phyloP scores from a whole-genome alignment of 2,888 invertebrate species.

The Trichopoda pennipes region DNA sequence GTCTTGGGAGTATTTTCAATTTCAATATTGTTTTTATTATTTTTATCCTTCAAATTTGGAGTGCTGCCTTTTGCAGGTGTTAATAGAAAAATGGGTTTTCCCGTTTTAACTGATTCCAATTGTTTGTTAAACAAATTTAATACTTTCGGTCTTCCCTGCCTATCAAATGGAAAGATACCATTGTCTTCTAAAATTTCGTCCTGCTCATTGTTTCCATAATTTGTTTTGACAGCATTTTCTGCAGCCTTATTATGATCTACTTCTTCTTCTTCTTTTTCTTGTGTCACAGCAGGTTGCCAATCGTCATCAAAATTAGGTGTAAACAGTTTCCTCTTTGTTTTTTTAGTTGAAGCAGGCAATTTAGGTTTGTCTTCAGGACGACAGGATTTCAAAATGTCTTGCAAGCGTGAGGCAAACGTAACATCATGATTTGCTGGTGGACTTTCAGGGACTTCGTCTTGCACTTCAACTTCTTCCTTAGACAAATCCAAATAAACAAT shows the following conservation, averaged over 20 bases:
- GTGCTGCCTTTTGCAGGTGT: constrained; percentile 66
- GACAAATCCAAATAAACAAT: constrained; percentile 78
- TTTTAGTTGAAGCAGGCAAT: constrained; percentile 72
- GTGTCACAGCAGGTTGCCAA: constrained; percentile 20
- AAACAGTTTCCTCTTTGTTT: constrained; percentile 74
- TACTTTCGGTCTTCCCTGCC: constrained; percentile 68
- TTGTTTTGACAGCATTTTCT: not conserved
- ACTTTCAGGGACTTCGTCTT: constrained; percentile 68
- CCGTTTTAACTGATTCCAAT: constrained; percentile 73
- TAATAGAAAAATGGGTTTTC: constrained; percentile 72
- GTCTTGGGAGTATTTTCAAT: constrained; percentile 10
- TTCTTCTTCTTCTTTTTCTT: constrained; percentile 1
- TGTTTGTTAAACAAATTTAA: constrained; percentile 73
- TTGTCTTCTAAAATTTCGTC: constrained; percentile 56
- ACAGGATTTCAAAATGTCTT: constrained; percentile 75
- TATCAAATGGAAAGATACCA: constrained; percentile 54
- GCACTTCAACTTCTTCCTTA: constrained; percentile 75
- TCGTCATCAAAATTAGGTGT: constrained; percentile 76
- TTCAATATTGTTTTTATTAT: not conserved
- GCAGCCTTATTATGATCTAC: constrained; percentile 54
- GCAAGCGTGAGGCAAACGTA: constrained; percentile 71
- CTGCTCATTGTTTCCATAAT: constrained; percentile 2
- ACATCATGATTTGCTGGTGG: constrained; percentile 74
- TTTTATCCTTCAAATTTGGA: constrained; percentile 1
- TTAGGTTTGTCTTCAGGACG: constrained; percentile 73